Conservation (phyloP, 2,797 vertebrate genomes). For the Tangara arthus region DNA sequence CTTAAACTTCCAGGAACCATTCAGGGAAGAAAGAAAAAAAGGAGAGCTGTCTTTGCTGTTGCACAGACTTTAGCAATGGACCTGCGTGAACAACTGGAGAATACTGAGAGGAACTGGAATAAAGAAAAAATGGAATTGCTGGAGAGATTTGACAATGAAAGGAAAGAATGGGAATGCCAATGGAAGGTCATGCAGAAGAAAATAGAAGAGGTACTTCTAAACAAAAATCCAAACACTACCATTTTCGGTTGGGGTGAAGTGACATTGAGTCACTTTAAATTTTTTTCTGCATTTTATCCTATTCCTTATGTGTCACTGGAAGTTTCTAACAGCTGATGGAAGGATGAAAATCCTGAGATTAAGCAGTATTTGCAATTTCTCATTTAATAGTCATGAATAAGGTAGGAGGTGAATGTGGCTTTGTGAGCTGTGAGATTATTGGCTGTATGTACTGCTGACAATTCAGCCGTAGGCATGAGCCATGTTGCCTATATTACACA, state of each 20-base stretch:
- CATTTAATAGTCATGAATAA: background rate
- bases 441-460: background rate
- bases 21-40: constrained; percentile 76
- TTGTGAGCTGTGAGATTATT: background rate
- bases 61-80: constrained; percentile 85
- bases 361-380: background rate
- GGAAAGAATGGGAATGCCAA: constrained; percentile 95
- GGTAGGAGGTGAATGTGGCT: background rate
- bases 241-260: background rate
- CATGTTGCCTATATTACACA: background rate
- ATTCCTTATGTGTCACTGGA: background rate
- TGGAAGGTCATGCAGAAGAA: constrained; percentile 95
- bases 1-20: constrained; percentile 71
- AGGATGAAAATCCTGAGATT: background rate
- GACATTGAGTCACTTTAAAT: background rate
- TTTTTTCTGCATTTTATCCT: background rate
- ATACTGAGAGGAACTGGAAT: constrained; percentile 85
- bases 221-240: background rate
- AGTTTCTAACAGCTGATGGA: background rate
- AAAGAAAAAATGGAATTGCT: constrained; percentile 91
- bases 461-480: background rate
- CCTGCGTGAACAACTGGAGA: constrained; percentile 84
- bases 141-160: constrained; percentile 91
- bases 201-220: constrained; percentile 89
- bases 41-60: constrained; percentile 78